These are phyloP conservation scores for Rissa tridactyla DNA, from an alignment of 2,113 vertebrate species.

Conservation along the genomic window DNA sequence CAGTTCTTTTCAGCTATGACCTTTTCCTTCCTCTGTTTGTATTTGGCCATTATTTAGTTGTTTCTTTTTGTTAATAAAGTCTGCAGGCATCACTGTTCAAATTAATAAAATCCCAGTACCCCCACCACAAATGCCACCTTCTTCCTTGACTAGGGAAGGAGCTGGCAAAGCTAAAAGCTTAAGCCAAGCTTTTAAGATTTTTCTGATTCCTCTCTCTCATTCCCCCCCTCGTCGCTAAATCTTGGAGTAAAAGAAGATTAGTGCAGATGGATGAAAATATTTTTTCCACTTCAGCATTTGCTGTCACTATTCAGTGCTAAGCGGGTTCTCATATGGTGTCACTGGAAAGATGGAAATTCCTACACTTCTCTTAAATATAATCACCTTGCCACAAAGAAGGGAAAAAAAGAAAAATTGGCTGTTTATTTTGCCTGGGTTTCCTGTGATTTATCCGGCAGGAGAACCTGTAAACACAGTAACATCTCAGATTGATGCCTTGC, in stretches of 20 bases:
- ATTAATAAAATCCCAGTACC: constrained; percentile 45
- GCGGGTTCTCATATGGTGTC: constrained; percentile 44
- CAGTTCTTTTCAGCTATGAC: neutral
- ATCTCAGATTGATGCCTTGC: neutral
- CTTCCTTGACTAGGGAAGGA: constrained; percentile 39
- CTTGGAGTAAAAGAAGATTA: constrained; percentile 67
- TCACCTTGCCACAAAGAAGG: constrained; percentile 22
- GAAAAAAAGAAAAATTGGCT: neutral
- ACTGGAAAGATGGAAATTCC: constrained; percentile 55
- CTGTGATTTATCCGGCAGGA: neutral
- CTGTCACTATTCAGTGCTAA: constrained; percentile 54
- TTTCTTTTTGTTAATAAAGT: constrained; percentile 47
- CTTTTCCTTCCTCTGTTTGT: neutral
- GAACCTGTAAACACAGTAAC: neutral
- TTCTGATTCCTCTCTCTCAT: constrained; percentile 31
- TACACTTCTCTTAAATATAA: constrained; percentile 35
- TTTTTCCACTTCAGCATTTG: constrained; percentile 67
- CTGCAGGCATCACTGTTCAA: constrained; percentile 42
- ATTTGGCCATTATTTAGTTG: neutral
- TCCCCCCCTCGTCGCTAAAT: neutral
- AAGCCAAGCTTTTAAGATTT: constrained; percentile 53
- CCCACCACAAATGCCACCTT: constrained; percentile 40
- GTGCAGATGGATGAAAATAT: constrained; percentile 60
- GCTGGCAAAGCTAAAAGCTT: constrained; percentile 46
- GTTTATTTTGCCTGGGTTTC: constrained; percentile 22